These are phyloP conservation scores for Bombyx mandarina DNA, from an alignment of 1,140 invertebrate species.

Conservation along the genomic window DNA sequence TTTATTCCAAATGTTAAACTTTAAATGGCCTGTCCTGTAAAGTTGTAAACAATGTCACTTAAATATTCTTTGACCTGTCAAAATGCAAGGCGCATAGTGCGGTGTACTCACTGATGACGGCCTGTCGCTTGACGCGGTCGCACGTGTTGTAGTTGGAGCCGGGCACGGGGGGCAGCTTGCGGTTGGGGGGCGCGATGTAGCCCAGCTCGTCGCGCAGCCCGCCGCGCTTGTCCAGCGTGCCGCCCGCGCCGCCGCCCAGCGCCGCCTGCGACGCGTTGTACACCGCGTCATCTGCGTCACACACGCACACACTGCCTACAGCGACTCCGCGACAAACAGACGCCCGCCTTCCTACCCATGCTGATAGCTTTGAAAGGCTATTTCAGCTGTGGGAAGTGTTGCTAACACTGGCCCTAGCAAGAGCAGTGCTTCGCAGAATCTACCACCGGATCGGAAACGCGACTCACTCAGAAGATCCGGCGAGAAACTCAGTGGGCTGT, in stretches of 20 bases:
- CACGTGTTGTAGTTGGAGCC: slow-evolving; percentile 94
- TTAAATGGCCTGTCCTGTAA: no score
- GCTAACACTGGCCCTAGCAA: no score
- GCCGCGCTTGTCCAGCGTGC: slow-evolving; percentile 88
- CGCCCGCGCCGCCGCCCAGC: slow-evolving; percentile 73
- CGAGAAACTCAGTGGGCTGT: no score
- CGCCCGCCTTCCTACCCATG: background rate
- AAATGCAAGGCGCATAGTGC: background rate
- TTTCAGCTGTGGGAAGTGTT: no score
- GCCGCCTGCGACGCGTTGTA: slow-evolving; percentile 76
- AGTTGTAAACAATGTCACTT: no score
- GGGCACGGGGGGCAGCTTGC: slow-evolving; percentile 91
- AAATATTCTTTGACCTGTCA: no score
- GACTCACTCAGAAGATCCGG: no score
- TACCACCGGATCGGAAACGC: no score
- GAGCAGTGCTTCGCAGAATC: no score
- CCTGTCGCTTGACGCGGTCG: slow-evolving; percentile 93
- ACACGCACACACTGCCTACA: no score
- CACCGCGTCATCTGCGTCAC: slow-evolving; percentile 83
- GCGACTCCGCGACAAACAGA: background rate
- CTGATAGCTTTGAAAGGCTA: no score
- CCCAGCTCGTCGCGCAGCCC: slow-evolving; percentile 90
- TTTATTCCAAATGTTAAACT: no score
- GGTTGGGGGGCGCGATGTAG: slow-evolving; percentile 92
- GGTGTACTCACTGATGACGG: slow-evolving; percentile 85